phyloP scores from a whole-genome alignment of 2,113 vertebrate species.

The Neolamprologus modestus region DNA sequence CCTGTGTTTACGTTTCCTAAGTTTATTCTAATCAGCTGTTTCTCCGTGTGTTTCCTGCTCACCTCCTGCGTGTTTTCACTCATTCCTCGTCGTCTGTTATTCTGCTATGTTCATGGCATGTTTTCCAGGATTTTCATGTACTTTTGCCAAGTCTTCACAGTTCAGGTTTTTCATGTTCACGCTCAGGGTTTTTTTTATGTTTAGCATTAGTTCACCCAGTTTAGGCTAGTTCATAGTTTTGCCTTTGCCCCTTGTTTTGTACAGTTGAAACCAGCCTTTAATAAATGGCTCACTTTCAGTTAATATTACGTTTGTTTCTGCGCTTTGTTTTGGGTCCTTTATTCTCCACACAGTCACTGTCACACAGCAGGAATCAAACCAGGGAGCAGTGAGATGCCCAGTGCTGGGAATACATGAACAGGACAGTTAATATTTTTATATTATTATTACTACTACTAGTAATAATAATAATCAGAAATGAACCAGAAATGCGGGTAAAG shows the following conservation, averaged over 20 bases:
- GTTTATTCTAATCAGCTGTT: not conserved
- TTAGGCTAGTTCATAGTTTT: accelerated
- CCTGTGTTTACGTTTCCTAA: accelerated
- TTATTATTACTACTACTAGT: not conserved
- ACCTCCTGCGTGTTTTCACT: accelerated
- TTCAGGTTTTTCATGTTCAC: not conserved
- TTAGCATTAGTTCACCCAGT: not conserved
- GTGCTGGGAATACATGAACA: accelerated
- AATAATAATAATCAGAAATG: accelerated
- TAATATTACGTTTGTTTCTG: accelerated
- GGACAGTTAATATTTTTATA: not conserved
- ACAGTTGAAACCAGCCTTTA: accelerated
- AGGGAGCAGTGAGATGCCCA: not conserved
- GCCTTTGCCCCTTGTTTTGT: not conserved
- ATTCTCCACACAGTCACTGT: accelerated
- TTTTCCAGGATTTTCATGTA: not conserved
- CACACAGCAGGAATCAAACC: not conserved
- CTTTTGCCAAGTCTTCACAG: not conserved
- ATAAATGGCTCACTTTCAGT: not conserved
- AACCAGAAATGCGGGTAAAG: accelerated
- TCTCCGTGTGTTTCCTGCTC: not conserved
- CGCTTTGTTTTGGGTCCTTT: not conserved
- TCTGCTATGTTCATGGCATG: accelerated
- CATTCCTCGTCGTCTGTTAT: not conserved
- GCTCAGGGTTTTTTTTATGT: not conserved